Base-by-base conservation (phyloP, 2,797 vertebrate species). In the Limosa lapponica region DNA sequence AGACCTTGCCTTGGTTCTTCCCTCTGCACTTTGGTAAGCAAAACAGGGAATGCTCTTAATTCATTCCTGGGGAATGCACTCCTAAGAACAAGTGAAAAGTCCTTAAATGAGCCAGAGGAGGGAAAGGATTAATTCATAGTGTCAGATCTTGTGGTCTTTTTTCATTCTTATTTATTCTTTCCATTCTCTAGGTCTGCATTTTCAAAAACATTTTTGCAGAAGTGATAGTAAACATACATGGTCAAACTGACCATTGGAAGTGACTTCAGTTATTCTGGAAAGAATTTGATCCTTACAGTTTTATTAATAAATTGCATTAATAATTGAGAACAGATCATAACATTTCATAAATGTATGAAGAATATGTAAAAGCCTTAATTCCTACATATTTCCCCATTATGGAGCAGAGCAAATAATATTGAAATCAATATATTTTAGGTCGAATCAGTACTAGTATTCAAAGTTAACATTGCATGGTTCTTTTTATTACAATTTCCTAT, bases 1-100 rank as follows among this genome's bases (percentile, higher is more conserved):
- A 93, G 88, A 78, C 62, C 13, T 91, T 88, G 72, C 51, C 48
- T 82, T 83, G 23, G 32, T 86, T 90, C 64, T 91, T 83, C 62
- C 62, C 85, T 91, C 72, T 88, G 73, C n/a, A 66, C 51, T 96
- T 93, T 59, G 55, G 70, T 95, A 91, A 90, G 67, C 41, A 90
- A 83, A 82, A 82, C 16, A 96, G 55, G 46, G 58, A 95, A 91
- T 41, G 25, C 87, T 91, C 82, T 94, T 90, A 91, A 57, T 90
- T 89, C 54, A 89, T 87, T 94, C 82, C 65, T 93, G 55, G 46
- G 84, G 79, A 96, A 94, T 80, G 90, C 59, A 70, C 44, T 72
- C 36, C 30, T 67, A 77, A 82, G 69, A 85, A 94, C 8, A 37
- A 75, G 79, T 58, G 66, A 64, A 64, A 66, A 70, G 25, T 85